These are phyloP conservation scores for Plecturocebus donacophilus DNA, from an alignment of 2,113 vertebrate species.

Conservation along the genomic window DNA sequence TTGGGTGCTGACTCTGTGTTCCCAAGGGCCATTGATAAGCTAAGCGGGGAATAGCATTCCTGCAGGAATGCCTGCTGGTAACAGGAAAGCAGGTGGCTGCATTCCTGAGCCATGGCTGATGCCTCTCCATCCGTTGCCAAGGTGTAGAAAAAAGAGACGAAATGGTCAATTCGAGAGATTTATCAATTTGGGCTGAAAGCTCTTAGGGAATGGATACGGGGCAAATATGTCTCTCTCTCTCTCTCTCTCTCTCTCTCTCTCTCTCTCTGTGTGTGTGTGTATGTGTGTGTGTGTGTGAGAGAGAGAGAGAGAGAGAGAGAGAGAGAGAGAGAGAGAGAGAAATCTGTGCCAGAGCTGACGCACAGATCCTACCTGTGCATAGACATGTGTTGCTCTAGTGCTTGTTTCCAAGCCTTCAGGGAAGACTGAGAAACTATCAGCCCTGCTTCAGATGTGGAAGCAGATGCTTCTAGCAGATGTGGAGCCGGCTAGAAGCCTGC, in stretches of 20 bases:
- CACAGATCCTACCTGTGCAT: not conserved
- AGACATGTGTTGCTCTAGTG: not conserved
- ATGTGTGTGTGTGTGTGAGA: not conserved
- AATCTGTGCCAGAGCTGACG: not conserved
- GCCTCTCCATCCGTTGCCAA: not conserved
- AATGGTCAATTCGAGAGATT: not conserved
- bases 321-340: not conserved
- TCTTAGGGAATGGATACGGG: not conserved
- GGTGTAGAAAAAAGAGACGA: not conserved
- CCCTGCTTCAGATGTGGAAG: not conserved
- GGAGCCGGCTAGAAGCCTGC: not conserved
- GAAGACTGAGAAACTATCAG: not conserved
- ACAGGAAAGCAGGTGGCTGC: not conserved
- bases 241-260: not conserved
- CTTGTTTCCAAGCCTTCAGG: not conserved
- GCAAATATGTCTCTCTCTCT: not conserved
- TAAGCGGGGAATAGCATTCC: not conserved
- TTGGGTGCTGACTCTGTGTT: not conserved
- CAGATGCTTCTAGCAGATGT: no score
- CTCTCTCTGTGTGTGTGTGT: not conserved
- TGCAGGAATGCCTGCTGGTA: conserved; percentile 7
- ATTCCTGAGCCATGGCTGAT: not conserved
- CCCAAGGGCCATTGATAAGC: not conserved
- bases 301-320: not conserved
- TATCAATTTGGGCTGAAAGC: not conserved